Conservation (phyloP, 2,888 invertebrate species). For the Monopis laevigella region DNA sequence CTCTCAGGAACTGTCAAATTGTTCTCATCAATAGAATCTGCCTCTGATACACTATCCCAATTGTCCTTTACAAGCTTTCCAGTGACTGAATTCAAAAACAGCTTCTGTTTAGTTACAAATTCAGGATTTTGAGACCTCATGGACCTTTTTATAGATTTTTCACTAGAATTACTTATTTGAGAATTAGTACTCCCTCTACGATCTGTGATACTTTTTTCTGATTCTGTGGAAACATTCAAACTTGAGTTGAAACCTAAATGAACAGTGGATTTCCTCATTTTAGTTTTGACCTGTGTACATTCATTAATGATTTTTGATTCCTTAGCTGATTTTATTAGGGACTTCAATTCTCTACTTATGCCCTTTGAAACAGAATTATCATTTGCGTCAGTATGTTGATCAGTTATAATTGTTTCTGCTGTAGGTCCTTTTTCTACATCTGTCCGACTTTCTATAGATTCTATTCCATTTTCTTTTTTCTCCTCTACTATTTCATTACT, state of each 20-base stretch:
- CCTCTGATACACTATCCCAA: not conserved
- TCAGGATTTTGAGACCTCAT: slow-evolving; percentile 73
- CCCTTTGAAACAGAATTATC: too few species aligned
- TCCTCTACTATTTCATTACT: not conserved
- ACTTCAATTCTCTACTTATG: slow-evolving; percentile 68
- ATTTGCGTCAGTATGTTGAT: too few species aligned
- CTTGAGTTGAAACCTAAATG: slow-evolving; percentile 55
- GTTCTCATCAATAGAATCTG: slow-evolving; percentile 27
- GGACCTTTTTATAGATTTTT: slow-evolving; percentile 48
- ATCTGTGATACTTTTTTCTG: slow-evolving; percentile 35
- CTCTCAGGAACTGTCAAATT: too few species aligned
- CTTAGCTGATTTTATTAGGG: slow-evolving; percentile 71
- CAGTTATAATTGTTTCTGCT: slow-evolving; percentile 18
- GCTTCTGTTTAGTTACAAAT: slow-evolving; percentile 69
- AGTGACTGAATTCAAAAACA: slow-evolving; percentile 66
- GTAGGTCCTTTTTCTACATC: not conserved
- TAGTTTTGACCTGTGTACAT: slow-evolving; percentile 62
- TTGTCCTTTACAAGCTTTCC: slow-evolving; percentile 27
- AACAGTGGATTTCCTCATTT: slow-evolving; percentile 51
- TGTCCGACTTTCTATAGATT: not conserved
- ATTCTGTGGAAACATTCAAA: slow-evolving; percentile 42
- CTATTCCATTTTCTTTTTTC: not conserved
- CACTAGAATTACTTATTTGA: slow-evolving; percentile 43
- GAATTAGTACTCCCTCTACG: slow-evolving; percentile 45
- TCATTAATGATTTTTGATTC: slow-evolving; percentile 73